Base-by-base conservation (phyloP, 2,797 vertebrate genomes). In the Coccyzus lansbergi region DNA sequence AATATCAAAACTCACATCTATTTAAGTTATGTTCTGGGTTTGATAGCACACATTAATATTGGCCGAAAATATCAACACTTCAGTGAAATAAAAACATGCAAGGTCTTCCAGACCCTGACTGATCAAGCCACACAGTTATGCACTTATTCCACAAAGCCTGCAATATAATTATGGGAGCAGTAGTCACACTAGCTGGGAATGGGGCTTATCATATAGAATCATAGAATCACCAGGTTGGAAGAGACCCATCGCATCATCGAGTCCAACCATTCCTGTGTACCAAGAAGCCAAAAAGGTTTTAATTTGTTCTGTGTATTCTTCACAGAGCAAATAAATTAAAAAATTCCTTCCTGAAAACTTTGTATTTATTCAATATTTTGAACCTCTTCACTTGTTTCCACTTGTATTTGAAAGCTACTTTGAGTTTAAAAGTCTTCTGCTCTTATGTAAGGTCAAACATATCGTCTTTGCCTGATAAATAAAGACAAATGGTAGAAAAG, bases 401-500 rank as follows among this genome's bases (percentile, higher is more conserved):
- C 58, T 72, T 72, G 31, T 18, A 33, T 25, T 53, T 48, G 48
- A 90, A 90, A 91, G 34, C 25, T 76, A 80, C 77, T 82, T 68
- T 15, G 69, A 52, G 28, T 78, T 62, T 83, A 38, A 65, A 91
- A 72, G 36, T 51, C 51, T 91, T 81, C 80, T 60, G 17, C 69
- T 80, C 40, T 51, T 82, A 36, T 26, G 6, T 33, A 77, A 33
- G 40, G 59, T 91, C 63, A 87, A 93, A 74, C 7, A 21, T 65
- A 79, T 8, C 82, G 38, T 72, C 72, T 86, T 92, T 81, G 24
- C 79, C 79, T 82, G 67, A 88, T 94, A 94, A 91, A 93, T 91
- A 95, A 91, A 76, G 93, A 79, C 70, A 84, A 90, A 88, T 72
- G 88, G 70, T 52, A 81, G 58, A 78, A 91, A 86, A 92, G 69